phyloP scores from a whole-genome alignment of 2,888 invertebrate species.

The Hydroisotoma schaefferi region DNA sequence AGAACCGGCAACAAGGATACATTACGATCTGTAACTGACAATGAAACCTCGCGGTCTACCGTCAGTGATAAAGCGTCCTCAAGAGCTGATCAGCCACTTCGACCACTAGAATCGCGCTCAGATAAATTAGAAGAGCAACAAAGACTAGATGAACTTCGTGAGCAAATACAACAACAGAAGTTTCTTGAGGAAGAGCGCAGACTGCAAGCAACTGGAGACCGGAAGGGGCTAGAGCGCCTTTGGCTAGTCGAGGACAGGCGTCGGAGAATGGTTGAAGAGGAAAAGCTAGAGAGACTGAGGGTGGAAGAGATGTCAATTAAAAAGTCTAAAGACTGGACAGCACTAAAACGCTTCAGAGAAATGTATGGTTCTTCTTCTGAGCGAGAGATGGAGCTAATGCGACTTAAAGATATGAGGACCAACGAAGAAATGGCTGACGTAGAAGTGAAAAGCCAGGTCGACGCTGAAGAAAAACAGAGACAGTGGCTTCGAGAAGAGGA shows the following conservation, averaged over 20 bases:
- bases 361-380: slow-evolving; percentile 15
- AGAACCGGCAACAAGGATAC: no score
- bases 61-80: neutral
- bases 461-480: slow-evolving; percentile 20
- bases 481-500: slow-evolving; percentile 26
- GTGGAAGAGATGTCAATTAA: slow-evolving; percentile 19
- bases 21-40: no score
- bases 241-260: slow-evolving; percentile 22
- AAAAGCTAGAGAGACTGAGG: slow-evolving; percentile 12
- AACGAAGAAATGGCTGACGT: slow-evolving; percentile 18
- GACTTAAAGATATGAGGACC: slow-evolving; percentile 5
- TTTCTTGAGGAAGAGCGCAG: slow-evolving; percentile 24
- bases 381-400: slow-evolving; percentile 11
- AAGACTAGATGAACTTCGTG: no score
- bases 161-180: slow-evolving; percentile 22
- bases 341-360: slow-evolving; percentile 13
- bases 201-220: slow-evolving; percentile 9
- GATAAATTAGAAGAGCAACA: slow-evolving; percentile 13
- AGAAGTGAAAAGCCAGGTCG: slow-evolving; percentile 10
- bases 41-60: neutral
- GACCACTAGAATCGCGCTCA: neutral
- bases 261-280: slow-evolving; percentile 19
- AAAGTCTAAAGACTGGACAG: slow-evolving; percentile 20
- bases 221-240: slow-evolving; percentile 10
- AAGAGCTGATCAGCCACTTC: no score